Evolutionary conservation across 2,888 invertebrate species (phyloP).

Genomic region (Folsomia manolachei): DNA sequence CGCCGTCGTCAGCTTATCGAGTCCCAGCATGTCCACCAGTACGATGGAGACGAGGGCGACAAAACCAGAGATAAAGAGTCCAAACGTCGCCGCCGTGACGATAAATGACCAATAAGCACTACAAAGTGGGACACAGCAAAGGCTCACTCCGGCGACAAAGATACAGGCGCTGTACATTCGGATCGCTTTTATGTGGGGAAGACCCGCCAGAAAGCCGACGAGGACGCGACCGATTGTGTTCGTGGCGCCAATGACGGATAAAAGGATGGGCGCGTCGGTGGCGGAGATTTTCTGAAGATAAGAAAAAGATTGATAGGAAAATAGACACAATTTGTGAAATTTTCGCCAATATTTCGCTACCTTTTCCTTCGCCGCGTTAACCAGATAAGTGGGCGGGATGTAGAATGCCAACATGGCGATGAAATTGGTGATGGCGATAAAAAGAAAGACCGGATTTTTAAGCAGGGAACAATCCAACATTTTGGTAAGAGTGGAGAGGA

Average conservation of each 20-base stretch:
- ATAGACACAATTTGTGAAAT: too few relatives aligned
- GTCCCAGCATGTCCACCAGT: constrained; percentile 88
- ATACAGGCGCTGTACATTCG: constrained; percentile 90
- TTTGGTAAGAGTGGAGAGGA: constrained; percentile 73
- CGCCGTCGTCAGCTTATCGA: constrained; percentile 93
- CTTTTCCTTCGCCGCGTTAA: constrained; percentile 71
- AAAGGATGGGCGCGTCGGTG: constrained; percentile 31
- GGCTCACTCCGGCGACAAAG: constrained; percentile 80
- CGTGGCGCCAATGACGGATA: constrained; percentile 57
- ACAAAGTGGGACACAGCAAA: constrained; percentile 80
- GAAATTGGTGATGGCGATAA: constrained; percentile 87
- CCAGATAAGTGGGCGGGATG: constrained; percentile 92
- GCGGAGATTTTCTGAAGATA: constrained; percentile 65
- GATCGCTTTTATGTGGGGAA: constrained; percentile 73
- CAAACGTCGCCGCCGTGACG: constrained; percentile 80
- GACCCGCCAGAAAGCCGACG: constrained; percentile 56
- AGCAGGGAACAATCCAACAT: constrained; percentile 89
- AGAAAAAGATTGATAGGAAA: constrained; percentile 8
- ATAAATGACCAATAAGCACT: constrained; percentile 69
- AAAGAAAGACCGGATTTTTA: constrained; percentile 82
- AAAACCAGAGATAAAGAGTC: constrained; percentile 88
- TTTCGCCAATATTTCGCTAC: too few relatives aligned
- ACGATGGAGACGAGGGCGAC: constrained; percentile 97
- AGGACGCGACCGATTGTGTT: constrained; percentile 73
- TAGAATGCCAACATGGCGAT: constrained; percentile 97